Percentiles rank a stretch among this genome's conserved stretches.
Evolutionary conservation across 2,888 invertebrate species (phyloP).

Genomic region (Caenorhabditis macrosperma): DNA sequence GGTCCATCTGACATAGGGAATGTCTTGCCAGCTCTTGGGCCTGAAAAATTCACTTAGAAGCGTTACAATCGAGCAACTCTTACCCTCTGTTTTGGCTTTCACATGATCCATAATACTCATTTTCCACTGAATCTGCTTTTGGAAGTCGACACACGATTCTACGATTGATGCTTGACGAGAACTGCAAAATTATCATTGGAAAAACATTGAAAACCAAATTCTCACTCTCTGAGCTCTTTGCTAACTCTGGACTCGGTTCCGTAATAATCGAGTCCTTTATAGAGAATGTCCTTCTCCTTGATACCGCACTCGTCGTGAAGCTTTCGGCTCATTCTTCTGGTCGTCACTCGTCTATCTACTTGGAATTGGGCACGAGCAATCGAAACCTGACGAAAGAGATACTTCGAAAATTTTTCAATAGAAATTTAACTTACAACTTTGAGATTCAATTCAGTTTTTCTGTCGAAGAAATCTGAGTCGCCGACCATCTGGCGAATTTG

Average conservation of each 20-base stretch:
- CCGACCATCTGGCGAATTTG: conserved; percentile 50
- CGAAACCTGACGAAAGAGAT: conserved; percentile 45
- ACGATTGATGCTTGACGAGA: conserved; percentile 68
- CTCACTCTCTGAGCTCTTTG: conserved; percentile 65
- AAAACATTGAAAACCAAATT: not conserved
- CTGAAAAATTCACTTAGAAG: not conserved
- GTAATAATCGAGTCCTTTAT: conserved; percentile 64
- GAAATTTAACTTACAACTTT: conserved; percentile 30
- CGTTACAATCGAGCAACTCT: not conserved
- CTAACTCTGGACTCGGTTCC: conserved; percentile 46
- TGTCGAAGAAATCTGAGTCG: conserved; percentile 61
- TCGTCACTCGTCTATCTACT: conserved; percentile 67
- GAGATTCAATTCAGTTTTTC: conserved; percentile 59
- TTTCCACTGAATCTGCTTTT: conserved; percentile 74
- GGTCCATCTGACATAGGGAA: conserved; percentile 55
- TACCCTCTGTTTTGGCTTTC: conserved; percentile 36
- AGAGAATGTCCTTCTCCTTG: conserved; percentile 67
- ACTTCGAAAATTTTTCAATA: not conserved
- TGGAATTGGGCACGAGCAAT: conserved; percentile 72
- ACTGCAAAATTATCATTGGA: conserved; percentile 65
- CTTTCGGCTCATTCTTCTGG: conserved; percentile 69
- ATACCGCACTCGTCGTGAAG: conserved; percentile 65
- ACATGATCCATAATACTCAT: conserved; percentile 69
- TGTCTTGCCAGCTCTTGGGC: not conserved
- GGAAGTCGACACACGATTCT: conserved; percentile 73